Conservation (phyloP, 2,797 vertebrate genomes). For the Anguilla marmorata region DNA sequence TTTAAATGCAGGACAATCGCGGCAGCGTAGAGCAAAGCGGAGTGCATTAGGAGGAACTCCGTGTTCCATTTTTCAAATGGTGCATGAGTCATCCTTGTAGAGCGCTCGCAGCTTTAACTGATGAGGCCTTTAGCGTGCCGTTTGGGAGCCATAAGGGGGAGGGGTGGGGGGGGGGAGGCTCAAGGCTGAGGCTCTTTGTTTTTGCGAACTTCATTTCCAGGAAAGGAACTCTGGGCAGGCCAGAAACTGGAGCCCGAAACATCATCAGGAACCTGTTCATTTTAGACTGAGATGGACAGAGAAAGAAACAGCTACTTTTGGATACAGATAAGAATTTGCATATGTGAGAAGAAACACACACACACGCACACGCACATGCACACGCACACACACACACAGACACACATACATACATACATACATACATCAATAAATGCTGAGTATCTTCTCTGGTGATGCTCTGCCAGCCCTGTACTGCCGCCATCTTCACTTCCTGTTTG, state of each 20-base stretch:
- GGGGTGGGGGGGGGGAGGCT: slow-evolving; percentile 1
- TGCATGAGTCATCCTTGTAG: slow-evolving; percentile 12
- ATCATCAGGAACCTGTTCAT: not conserved
- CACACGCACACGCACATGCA: not conserved
- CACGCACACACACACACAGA: not conserved
- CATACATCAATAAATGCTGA: too few species aligned
- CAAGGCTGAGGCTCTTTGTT: slow-evolving; percentile 12
- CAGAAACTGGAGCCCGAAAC: not conserved
- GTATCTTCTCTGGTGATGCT: too few species aligned
- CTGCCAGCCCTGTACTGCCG: too few species aligned
- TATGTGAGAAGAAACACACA: not conserved
- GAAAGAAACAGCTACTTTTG: not conserved
- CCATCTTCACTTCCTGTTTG: too few species aligned
- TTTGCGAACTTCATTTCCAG: not conserved
- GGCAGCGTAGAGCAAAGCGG: not conserved
- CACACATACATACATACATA: too few species aligned
- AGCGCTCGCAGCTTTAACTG: slow-evolving; percentile 17
- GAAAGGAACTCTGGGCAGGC: not conserved
- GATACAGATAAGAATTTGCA: not conserved
- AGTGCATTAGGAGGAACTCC: not conserved
- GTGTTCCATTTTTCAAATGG: slow-evolving; percentile 24
- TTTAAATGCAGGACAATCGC: slow-evolving; percentile 27
- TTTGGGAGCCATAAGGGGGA: slow-evolving; percentile 18
- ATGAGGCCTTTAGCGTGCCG: slow-evolving; percentile 22
- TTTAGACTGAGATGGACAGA: too few species aligned